Conservation (phyloP, 2,113 vertebrate genomes). For the Callipepla californica region DNA sequence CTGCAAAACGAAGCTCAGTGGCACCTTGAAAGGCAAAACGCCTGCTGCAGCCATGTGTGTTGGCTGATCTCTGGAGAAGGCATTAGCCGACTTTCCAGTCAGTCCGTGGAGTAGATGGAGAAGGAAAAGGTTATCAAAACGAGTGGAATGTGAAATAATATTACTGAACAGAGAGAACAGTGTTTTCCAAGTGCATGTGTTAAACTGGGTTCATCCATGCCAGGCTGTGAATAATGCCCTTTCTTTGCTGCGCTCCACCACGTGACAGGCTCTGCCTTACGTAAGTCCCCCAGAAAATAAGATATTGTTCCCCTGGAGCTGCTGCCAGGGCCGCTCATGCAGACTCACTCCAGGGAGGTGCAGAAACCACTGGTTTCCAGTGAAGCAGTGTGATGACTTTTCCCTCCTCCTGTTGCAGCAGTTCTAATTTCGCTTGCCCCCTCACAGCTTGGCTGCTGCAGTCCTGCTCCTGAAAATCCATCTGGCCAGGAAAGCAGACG, state of each 20-base stretch:
- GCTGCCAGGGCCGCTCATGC: neutral
- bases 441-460: neutral
- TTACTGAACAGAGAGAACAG: conserved; percentile 77
- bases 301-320: conserved; percentile 60
- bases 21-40: neutral
- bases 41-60: neutral
- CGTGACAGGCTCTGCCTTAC: conserved; percentile 72
- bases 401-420: neutral
- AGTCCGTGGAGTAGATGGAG: neutral
- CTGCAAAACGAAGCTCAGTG: neutral
- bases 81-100: neutral
- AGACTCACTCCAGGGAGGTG: neutral
- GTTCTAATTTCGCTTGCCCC: neutral
- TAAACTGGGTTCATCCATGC: conserved; percentile 59
- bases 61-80: conserved; percentile 23
- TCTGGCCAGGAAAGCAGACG: neutral
- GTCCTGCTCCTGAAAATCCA: neutral
- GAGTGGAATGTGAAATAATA: conserved; percentile 75
- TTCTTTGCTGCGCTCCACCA: conserved; percentile 54
- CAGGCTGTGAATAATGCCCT: conserved; percentile 74
- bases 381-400: neutral
- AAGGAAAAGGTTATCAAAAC: conserved; percentile 80
- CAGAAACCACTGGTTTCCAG: neutral
- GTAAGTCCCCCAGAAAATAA: conserved; percentile 70
- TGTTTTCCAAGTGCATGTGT: conserved; percentile 74